Percentiles rank a stretch among this genome's conserved stretches.
Evolutionary conservation across 2,888 invertebrate species (phyloP).

Genomic region (Quadroppia sp.): DNA sequence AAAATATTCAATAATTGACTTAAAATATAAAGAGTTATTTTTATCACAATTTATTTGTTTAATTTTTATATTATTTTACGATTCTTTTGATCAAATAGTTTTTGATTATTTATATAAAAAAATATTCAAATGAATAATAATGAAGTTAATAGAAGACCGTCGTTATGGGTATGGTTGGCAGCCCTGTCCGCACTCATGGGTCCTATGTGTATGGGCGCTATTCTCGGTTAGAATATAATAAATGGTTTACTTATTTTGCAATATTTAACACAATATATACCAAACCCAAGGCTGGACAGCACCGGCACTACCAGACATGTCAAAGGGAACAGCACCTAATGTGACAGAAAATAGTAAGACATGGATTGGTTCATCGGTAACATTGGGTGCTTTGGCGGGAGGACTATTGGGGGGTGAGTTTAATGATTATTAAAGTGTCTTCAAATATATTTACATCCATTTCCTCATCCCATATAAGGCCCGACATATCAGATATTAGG

Average conservation of each 20-base stretch:
- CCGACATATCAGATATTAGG: slow-evolving; percentile 47
- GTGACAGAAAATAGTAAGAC: slow-evolving; percentile 55
- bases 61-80: no score
- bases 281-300: slow-evolving; percentile 65
- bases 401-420: slow-evolving; percentile 70
- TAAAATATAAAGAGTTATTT: no score
- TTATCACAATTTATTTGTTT: no score
- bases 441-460: not conserved
- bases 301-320: slow-evolving; percentile 73
- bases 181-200: slow-evolving; percentile 70
- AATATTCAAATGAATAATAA: no score
- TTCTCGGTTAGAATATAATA: slow-evolving; percentile 58
- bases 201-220: slow-evolving; percentile 78
- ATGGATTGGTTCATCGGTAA: slow-evolving; percentile 85
- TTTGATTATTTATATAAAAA: no score
- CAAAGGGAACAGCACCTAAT: no score
- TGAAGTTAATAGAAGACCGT: not conserved
- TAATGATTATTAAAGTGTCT: not conserved
- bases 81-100: no score
- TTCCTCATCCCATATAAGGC: not conserved
- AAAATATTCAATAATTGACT: no score
- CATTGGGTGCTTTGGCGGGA: slow-evolving; percentile 75
- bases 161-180: slow-evolving; percentile 1
- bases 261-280: not conserved
- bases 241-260: not conserved